phyloP scores from a whole-genome alignment of 2,888 invertebrate genomes.

The Halictus quadricinctus region DNA sequence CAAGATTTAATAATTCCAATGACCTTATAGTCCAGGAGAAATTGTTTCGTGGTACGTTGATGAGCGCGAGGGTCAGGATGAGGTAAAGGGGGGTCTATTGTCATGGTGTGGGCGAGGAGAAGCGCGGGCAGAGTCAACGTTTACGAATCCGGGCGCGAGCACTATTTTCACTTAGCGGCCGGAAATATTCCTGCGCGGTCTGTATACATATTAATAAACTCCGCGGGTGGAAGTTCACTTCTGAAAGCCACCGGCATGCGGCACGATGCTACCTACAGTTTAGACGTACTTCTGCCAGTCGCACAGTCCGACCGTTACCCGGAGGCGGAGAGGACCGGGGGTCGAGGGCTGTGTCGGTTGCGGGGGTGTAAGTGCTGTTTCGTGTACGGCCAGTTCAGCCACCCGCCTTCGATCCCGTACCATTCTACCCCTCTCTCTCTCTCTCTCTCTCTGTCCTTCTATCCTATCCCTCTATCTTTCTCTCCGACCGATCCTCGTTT shows the following conservation, averaged over 20 bases:
- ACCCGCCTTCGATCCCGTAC: conserved; percentile 50
- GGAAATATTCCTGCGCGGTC: conserved; percentile 15
- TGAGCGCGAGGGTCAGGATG: neutral
- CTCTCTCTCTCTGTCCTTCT: neutral
- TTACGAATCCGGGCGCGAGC: neutral
- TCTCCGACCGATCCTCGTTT: conserved; percentile 1
- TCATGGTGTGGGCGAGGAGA: neutral
- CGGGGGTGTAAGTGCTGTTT: conserved; percentile 81
- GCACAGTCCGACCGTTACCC: conserved; percentile 62
- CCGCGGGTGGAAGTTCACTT: conserved; percentile 29
- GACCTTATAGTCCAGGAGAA: too few species aligned
- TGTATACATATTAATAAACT: conserved; percentile 47
- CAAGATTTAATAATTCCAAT: too few species aligned
- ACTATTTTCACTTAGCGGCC: conserved; percentile 1
- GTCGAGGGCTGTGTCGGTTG: conserved; percentile 65
- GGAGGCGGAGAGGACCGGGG: conserved; percentile 54
- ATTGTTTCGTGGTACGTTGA: neutral
- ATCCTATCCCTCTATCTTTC: conserved; percentile 13
- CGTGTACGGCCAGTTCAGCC: conserved; percentile 77
- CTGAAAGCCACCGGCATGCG: conserved; percentile 65
- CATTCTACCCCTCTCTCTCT: neutral
- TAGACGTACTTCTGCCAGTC: conserved; percentile 62
- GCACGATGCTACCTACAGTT: conserved; percentile 56
- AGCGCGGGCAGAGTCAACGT: neutral
- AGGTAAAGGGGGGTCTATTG: neutral